These are phyloP conservation scores for Zootermopsis nevadensis DNA, from an alignment of 2,888 invertebrate species.

Conservation along the genomic window DNA sequence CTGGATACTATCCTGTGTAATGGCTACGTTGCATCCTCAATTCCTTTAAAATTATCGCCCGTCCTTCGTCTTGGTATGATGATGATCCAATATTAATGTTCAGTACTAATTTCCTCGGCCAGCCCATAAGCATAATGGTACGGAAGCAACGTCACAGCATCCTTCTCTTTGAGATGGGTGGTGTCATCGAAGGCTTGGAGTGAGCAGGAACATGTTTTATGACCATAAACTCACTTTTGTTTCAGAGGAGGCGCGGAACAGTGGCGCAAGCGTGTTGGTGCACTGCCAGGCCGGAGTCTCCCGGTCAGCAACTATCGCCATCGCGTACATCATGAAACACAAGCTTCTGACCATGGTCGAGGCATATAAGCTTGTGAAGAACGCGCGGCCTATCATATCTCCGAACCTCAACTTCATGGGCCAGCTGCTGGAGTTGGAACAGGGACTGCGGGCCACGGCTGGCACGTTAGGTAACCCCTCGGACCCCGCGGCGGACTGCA, in stretches of 20 bases:
- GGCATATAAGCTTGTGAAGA: slow-evolving; percentile 88
- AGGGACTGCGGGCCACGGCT: slow-evolving; percentile 65
- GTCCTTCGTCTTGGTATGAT: no score
- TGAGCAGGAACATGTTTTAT: no score
- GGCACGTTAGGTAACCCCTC: background rate
- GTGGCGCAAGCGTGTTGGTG: slow-evolving; percentile 80
- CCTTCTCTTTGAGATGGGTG: no score
- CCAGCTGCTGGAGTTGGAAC: slow-evolving; percentile 87
- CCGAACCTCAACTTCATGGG: slow-evolving; percentile 96
- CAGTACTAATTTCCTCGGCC: no score
- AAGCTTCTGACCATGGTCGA: slow-evolving; percentile 85
- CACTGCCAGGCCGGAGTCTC: slow-evolving; percentile 97
- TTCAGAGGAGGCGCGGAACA: slow-evolving; percentile 79
- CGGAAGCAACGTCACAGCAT: no score
- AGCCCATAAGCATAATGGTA: no score
- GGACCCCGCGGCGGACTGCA: background rate
- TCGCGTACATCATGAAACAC: slow-evolving; percentile 94
- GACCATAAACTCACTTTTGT: slow-evolving; percentile 57
- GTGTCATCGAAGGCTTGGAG: no score
- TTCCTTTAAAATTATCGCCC: no score
- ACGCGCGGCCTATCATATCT: slow-evolving; percentile 88
- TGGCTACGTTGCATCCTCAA: no score
- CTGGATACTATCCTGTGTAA: no score
- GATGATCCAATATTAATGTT: no score
- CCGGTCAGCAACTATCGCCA: slow-evolving; percentile 92